phyloP scores from a whole-genome alignment of 2,888 invertebrate species.

The Pogonocherus hispidulus region DNA sequence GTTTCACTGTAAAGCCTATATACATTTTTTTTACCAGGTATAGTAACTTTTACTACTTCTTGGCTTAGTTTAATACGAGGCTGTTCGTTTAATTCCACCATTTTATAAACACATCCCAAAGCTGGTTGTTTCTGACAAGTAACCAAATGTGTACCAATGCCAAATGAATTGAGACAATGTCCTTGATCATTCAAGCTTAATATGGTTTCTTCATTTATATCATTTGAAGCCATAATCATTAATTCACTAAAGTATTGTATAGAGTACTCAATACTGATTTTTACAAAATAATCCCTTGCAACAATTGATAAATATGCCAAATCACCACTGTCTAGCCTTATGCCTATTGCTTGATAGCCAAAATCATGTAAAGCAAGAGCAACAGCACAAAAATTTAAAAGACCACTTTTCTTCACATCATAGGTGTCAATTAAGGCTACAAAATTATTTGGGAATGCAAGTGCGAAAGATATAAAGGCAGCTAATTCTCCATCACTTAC shows the following conservation, averaged over 20 bases:
- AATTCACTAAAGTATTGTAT: slow-evolving; percentile 88
- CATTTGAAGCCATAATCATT: slow-evolving; percentile 97
- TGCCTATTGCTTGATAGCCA: slow-evolving; percentile 90
- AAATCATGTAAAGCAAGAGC: slow-evolving; percentile 91
- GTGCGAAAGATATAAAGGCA: slow-evolving; percentile 92
- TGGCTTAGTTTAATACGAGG: slow-evolving; percentile 97
- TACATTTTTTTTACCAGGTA: slow-evolving; percentile 94
- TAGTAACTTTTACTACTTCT: slow-evolving; percentile 97
- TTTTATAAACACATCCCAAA: slow-evolving; percentile 96
- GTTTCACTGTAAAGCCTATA: slow-evolving; percentile 80
- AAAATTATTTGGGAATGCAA: slow-evolving; percentile 95
- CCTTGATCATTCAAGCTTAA: slow-evolving; percentile 96
- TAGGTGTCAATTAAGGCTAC: slow-evolving; percentile 98
- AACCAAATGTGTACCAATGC: slow-evolving; percentile 90
- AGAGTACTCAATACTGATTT: slow-evolving; percentile 80
- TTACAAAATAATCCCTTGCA: slow-evolving; percentile 84
- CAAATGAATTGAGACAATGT: slow-evolving; percentile 90
- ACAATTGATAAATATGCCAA: slow-evolving; percentile 93
- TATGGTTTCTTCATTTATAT: slow-evolving; percentile 98
- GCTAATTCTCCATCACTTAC: slow-evolving; percentile 95
- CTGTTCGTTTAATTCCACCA: slow-evolving; percentile 92
- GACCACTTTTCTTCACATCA: slow-evolving; percentile 97
- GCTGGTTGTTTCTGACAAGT: slow-evolving; percentile 99
- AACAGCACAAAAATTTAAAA: slow-evolving; percentile 96
- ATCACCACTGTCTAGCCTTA: slow-evolving; percentile 97